Evolutionary conservation across 2,797 vertebrate genomes (phyloP).

Genomic region (Apogon talboti): DNA sequence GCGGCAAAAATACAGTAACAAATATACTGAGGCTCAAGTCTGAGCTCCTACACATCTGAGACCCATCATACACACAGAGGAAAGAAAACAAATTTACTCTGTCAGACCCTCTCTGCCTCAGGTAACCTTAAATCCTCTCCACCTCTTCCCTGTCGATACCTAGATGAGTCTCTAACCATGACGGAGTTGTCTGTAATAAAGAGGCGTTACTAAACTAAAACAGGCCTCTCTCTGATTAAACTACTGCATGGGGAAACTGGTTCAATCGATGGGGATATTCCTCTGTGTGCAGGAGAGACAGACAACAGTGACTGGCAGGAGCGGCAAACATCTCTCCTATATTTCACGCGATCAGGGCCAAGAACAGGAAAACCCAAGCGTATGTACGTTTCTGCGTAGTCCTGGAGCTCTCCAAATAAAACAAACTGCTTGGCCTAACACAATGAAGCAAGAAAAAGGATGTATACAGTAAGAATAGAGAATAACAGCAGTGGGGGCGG

Average conservation of each 20-base stretch:
- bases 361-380: constrained; percentile 13
- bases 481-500: constrained; percentile 15
- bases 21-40: constrained; percentile 10
- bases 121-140: constrained; percentile 21
- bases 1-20: neutral
- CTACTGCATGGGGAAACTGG: constrained; percentile 1
- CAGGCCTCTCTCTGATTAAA: constrained; percentile 34
- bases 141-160: constrained; percentile 26
- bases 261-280: constrained; percentile 32
- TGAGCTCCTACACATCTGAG: constrained; percentile 16
- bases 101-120: constrained; percentile 25
- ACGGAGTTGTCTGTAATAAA: constrained; percentile 43
- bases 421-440: constrained; percentile 7
- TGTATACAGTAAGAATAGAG: constrained; percentile 5
- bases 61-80: neutral
- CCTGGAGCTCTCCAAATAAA: constrained; percentile 1
- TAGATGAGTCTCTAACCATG: constrained; percentile 47
- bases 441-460: constrained; percentile 4
- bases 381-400: constrained; percentile 7
- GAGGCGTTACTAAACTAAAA: constrained; percentile 36
- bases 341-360: constrained; percentile 35
- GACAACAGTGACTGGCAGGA: constrained; percentile 22
- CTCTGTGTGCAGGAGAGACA: constrained; percentile 17
- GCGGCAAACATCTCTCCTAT: constrained; percentile 1
- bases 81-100: constrained; percentile 29